Evolutionary conservation across 2,113 vertebrate species (phyloP).

Genomic region (Platysteira castanea): DNA sequence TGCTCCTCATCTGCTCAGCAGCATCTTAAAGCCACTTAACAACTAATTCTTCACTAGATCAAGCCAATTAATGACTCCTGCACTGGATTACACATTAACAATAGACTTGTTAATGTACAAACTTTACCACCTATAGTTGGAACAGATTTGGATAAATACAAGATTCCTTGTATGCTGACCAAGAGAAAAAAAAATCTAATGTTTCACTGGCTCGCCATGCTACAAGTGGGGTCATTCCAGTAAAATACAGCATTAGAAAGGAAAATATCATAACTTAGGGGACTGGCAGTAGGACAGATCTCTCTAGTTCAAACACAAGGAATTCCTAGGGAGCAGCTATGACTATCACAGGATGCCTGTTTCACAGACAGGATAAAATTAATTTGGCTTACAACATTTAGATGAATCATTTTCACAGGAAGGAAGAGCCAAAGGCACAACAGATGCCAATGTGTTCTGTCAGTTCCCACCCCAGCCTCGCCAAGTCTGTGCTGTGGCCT

Average conservation of each 20-base stretch:
- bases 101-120: neutral
- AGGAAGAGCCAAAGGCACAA: neutral
- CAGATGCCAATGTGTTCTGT: neutral
- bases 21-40: neutral
- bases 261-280: neutral
- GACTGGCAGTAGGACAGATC: neutral
- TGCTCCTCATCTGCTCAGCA: neutral
- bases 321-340: neutral
- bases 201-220: neutral
- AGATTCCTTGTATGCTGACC: neutral
- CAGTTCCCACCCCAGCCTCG: neutral
- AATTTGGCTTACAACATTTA: neutral
- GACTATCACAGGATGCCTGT: neutral
- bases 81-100: neutral
- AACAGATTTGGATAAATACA: neutral
- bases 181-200: neutral
- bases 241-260: neutral
- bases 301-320: neutral
- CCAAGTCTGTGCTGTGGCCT: neutral
- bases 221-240: neutral
- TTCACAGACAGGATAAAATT: neutral
- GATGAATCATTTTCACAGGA: neutral
- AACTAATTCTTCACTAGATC: neutral
- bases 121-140: neutral
- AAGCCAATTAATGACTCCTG: neutral